Conservation (phyloP, 2,888 invertebrate genomes). For the Rhodophaea formosa region DNA sequence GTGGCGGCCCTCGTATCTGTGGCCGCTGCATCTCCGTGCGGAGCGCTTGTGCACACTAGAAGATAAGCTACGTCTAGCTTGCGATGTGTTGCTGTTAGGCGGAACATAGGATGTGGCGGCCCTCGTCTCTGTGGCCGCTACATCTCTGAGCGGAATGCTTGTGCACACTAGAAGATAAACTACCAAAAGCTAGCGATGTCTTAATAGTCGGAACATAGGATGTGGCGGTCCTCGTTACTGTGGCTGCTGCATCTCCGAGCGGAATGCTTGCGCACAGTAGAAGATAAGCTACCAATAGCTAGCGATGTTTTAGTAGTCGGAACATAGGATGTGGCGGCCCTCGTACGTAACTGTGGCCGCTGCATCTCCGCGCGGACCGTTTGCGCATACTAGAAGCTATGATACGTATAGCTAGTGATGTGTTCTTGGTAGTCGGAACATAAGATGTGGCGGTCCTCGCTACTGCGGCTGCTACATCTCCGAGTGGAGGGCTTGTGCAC, state of each 20-base stretch:
- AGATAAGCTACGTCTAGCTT: constrained; percentile 34
- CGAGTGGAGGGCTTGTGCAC: too few species aligned
- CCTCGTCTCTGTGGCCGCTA: neutral
- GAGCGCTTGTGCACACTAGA: constrained; percentile 33
- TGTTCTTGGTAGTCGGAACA: constrained; percentile 57
- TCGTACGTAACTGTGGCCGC: constrained; percentile 45
- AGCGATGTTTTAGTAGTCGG: constrained; percentile 49
- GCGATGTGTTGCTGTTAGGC: neutral
- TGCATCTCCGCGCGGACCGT: constrained; percentile 46
- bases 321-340: constrained; percentile 64
- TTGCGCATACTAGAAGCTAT: constrained; percentile 39
- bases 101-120: neutral
- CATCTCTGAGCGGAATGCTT: too few species aligned
- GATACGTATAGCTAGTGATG: constrained; percentile 27
- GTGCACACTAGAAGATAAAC: too few species aligned
- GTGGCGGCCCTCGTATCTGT: constrained; percentile 56
- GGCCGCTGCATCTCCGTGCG: constrained; percentile 47
- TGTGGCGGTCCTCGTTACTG: constrained; percentile 59
- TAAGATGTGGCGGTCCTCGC: constrained; percentile 66
- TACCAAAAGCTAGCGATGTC: too few species aligned
- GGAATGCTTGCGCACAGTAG: constrained; percentile 35
- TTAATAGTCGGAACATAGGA: constrained; percentile 61
- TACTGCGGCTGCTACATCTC: too few species aligned
- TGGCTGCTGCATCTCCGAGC: too few species aligned
- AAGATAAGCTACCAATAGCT: constrained; percentile 38